Evolutionary conservation across 1,140 invertebrate genomes (phyloP).

Genomic region (Anagrus nilaparvatae): DNA sequence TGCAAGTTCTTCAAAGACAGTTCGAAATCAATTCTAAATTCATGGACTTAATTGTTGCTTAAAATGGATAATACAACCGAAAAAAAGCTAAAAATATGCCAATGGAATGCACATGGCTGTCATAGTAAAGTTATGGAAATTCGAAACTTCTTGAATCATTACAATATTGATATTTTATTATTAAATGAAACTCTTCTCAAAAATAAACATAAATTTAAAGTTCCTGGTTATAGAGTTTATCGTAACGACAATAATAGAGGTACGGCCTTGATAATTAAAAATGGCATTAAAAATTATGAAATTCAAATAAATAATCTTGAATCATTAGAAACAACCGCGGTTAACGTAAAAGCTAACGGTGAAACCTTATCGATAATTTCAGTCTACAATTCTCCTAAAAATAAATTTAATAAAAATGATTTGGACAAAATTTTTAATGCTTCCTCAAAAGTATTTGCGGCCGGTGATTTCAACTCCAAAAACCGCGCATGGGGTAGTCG

Average conservation of each 20-base stretch:
- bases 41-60: background rate
- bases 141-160: background rate
- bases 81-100: background rate
- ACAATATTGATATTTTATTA: background rate
- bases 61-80: background rate
- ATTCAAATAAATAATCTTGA: background rate
- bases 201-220: background rate
- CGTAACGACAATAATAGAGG: background rate
- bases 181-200: background rate
- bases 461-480: too few relatives aligned
- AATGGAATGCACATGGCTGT: background rate
- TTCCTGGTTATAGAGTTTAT: background rate
- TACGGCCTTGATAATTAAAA: background rate
- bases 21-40: background rate
- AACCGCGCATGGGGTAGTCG: too few relatives aligned
- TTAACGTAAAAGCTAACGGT: conserved; percentile 1
- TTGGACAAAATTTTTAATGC: conserved; percentile 2
- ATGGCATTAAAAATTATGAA: conserved; percentile 1
- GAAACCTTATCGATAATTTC: background rate
- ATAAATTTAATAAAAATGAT: conserved; percentile 2
- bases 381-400: background rate
- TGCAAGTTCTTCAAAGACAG: background rate
- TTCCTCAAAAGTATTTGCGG: background rate
- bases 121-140: background rate
- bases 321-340: background rate